Percentiles rank a stretch among this genome's conserved stretches.
Evolutionary conservation across 1,140 invertebrate species (phyloP).

Genomic region (Platorchestia sp.): DNA sequence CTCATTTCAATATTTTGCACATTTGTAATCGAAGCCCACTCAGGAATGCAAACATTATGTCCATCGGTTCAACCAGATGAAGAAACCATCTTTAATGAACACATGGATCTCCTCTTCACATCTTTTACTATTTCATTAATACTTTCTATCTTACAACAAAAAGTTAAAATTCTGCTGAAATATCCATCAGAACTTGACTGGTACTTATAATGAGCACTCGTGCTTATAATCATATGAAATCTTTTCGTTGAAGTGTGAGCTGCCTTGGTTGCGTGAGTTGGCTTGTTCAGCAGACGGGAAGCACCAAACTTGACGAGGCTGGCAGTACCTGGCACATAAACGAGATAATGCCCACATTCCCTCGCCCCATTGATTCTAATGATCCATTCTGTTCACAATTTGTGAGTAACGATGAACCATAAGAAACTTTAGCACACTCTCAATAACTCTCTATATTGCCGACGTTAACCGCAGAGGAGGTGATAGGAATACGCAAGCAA

Average conservation of each 20-base stretch:
- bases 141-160: not conserved
- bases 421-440: slow-evolving; percentile 35
- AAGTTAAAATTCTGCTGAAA: not conserved
- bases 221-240: not conserved
- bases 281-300: not conserved
- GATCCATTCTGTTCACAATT: slow-evolving; percentile 39
- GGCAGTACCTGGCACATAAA: not conserved
- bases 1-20: not conserved
- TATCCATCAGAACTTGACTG: not conserved
- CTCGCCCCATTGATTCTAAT: slow-evolving; percentile 2
- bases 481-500: slow-evolving; percentile 13
- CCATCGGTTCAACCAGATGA: not conserved
- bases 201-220: not conserved
- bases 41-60: not conserved
- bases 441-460: slow-evolving; percentile 19
- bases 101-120: too few relatives aligned
- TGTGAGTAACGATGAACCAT: slow-evolving; percentile 39
- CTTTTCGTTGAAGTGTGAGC: not conserved
- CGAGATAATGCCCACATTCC: not conserved
- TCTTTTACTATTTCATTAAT: not conserved
- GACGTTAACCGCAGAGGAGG: slow-evolving; percentile 14
- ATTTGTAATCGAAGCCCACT: not conserved
- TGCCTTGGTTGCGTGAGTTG: not conserved
- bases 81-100: not conserved
- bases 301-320: not conserved